These are phyloP conservation scores for Thaumatotibia leucotreta DNA, from an alignment of 1,140 invertebrate genomes.

Conservation along the genomic window DNA sequence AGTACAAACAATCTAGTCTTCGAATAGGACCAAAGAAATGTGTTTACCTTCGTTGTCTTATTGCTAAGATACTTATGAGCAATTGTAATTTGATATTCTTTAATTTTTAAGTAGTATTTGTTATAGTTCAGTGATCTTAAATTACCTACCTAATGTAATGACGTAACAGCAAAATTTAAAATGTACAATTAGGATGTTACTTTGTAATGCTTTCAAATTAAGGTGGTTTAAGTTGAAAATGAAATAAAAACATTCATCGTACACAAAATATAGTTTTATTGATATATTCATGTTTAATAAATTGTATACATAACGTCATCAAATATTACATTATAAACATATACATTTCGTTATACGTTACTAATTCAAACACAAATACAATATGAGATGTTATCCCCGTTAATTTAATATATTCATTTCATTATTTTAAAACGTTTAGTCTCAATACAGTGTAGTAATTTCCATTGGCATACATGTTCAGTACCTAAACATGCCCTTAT, in stretches of 20 bases:
- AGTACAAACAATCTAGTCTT: conserved; percentile 72
- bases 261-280: conserved; percentile 79
- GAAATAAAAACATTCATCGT: conserved; percentile 69
- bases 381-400: conserved; percentile 75
- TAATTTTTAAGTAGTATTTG: background rate
- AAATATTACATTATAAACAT: conserved; percentile 77
- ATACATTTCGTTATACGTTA: conserved; percentile 75
- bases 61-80: background rate
- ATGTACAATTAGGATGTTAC: conserved; percentile 5
- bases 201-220: conserved; percentile 7
- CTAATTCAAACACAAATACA: conserved; percentile 75
- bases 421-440: conserved; percentile 60
- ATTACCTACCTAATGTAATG: background rate
- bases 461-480: conserved; percentile 46
- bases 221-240: conserved; percentile 33
- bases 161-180: too few species aligned
- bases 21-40: conserved; percentile 24
- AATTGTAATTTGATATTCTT: background rate
- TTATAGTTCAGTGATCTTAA: conserved; percentile 11
- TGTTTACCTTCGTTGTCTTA: conserved; percentile 12
- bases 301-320: conserved; percentile 77
- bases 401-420: conserved; percentile 42
- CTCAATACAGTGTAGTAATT: conserved; percentile 56
- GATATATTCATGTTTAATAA: conserved; percentile 77
- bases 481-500: conserved; percentile 40